Conservation (phyloP, 2,888 invertebrate species). For the Drosophila peninsularis region DNA sequence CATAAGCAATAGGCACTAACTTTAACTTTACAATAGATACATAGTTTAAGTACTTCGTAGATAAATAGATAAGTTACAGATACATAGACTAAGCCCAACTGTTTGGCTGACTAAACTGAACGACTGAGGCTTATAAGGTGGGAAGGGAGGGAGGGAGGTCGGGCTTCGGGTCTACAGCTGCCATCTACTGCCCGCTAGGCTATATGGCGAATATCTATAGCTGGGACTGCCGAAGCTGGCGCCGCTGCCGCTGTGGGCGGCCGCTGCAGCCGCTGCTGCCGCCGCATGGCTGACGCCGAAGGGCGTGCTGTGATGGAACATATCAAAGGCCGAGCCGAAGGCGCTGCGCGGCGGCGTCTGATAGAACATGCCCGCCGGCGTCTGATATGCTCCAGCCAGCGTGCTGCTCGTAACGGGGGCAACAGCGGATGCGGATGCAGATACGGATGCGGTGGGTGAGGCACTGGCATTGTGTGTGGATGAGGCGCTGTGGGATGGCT, state of each 20-base stretch:
- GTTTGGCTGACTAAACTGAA: slow-evolving; percentile 20
- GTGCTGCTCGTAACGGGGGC: slow-evolving; percentile 42
- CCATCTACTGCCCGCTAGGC: slow-evolving; percentile 84
- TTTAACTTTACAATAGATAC: slow-evolving; percentile 46
- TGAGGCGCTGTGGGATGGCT: slow-evolving; percentile 74
- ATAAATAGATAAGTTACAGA: slow-evolving; percentile 40
- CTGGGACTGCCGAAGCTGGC: slow-evolving; percentile 84
- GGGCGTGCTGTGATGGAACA: slow-evolving; percentile 85
- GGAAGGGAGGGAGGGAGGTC: not conserved
- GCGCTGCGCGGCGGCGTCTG: slow-evolving; percentile 84
- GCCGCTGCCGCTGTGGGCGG: slow-evolving; percentile 77
- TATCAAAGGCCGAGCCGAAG: slow-evolving; percentile 84
- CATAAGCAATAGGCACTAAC: slow-evolving; percentile 72
- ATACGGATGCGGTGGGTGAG: slow-evolving; percentile 76
- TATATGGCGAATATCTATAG: slow-evolving; percentile 85
- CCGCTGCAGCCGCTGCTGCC: slow-evolving; percentile 69
- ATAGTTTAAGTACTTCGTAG: slow-evolving; percentile 38
- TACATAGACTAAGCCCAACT: slow-evolving; percentile 43
- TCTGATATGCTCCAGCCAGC: slow-evolving; percentile 71
- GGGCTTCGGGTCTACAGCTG: slow-evolving; percentile 72
- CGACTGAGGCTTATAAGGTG: not conserved
- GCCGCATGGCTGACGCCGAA: slow-evolving; percentile 83
- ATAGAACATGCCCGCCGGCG: slow-evolving; percentile 81
- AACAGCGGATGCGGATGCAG: slow-evolving; percentile 62
- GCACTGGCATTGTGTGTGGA: slow-evolving; percentile 78